A percentile compares a stretch with the other conserved stretches of the same genome.
Evolutionary conservation across 2,888 invertebrate species (phyloP).

Genomic region (Anodontia alba): DNA sequence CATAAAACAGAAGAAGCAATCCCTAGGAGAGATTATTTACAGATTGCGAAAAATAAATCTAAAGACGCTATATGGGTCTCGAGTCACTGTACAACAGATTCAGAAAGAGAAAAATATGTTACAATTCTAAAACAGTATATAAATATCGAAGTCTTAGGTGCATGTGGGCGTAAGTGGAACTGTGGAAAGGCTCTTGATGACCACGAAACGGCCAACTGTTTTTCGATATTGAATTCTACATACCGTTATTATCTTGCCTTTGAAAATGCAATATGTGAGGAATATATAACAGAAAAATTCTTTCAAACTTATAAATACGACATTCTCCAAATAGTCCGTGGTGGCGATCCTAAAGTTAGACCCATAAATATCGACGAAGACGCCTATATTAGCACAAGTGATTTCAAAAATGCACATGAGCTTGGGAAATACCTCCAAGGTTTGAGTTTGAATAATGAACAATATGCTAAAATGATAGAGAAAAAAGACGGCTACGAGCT

Average conservation of each 20-base stretch:
- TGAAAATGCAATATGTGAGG: not conserved
- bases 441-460: not conserved
- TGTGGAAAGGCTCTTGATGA: not conserved
- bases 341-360: not conserved
- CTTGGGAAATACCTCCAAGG: not conserved
- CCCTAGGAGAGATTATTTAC: not conserved
- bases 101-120: not conserved
- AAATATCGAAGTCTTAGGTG: not conserved
- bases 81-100: not conserved
- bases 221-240: not conserved
- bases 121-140: not conserved
- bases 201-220: not conserved
- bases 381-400: not conserved
- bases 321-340: not conserved
- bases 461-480: not conserved
- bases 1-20: not conserved
- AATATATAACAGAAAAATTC: slow-evolving; percentile 5
- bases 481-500: not conserved
- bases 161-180: not conserved
- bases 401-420: not conserved
- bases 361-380: not conserved
- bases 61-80: not conserved
- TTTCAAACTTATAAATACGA: not conserved
- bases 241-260: not conserved
- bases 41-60: not conserved